Conservation (phyloP, 2,888 invertebrate species). For the Timema podura region DNA sequence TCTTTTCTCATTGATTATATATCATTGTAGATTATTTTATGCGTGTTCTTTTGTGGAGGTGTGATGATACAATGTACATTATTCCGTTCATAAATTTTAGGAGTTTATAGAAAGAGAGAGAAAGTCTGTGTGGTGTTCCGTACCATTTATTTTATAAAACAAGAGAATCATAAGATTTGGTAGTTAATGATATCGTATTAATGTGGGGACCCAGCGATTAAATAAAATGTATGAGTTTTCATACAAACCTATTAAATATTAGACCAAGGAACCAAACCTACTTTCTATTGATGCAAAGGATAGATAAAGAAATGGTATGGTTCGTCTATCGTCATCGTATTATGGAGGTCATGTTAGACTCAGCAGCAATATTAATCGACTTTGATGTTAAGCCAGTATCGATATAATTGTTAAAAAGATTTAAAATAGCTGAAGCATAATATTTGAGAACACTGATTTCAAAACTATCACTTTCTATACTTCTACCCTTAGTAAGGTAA, state of each 20-base stretch:
- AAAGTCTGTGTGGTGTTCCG: no score
- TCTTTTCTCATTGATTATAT: no score
- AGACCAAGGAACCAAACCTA: conserved; percentile 1
- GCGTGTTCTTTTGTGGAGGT: no score
- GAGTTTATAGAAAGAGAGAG: no score
- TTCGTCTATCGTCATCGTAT: conserved; percentile 29
- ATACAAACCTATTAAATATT: conserved; percentile 25
- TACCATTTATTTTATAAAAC: no score
- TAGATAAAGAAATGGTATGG: conserved; percentile 24
- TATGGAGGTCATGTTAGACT: conserved; percentile 28
- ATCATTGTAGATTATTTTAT: no score
- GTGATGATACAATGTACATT: no score
- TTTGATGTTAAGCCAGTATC: not conserved
- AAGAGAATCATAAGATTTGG: conserved; percentile 18
- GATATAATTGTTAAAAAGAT: conserved; percentile 11
- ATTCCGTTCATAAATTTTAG: no score
- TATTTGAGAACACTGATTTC: no score
- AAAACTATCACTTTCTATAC: not conserved
- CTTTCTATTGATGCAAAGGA: no score
- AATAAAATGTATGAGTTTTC: conserved; percentile 29
- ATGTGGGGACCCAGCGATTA: conserved; percentile 24
- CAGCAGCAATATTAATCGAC: conserved; percentile 6
- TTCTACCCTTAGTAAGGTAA: conserved; percentile 11
- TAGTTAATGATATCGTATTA: conserved; percentile 23
- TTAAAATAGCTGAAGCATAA: not conserved